A percentile compares a stretch with the other conserved stretches of the same genome.
These are phyloP conservation scores for Mormyrus iriodes DNA, from an alignment of 2,113 vertebrate species.

Conservation along the genomic window DNA sequence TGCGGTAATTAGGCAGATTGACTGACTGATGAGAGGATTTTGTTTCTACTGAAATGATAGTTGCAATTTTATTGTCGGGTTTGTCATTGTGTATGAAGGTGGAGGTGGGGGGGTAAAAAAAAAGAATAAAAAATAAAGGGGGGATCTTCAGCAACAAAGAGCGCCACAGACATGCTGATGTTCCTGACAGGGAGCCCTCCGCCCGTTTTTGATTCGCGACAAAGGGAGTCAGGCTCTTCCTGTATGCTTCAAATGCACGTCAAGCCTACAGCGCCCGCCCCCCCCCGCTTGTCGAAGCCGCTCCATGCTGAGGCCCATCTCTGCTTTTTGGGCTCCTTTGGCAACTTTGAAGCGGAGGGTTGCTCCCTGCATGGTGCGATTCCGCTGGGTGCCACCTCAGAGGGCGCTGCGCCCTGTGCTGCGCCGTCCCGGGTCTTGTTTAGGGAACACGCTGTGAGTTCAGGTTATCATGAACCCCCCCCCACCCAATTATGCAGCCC, in stretches of 20 bases:
- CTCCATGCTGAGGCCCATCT: not conserved
- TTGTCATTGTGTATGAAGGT: not conserved
- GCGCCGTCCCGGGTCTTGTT: not conserved
- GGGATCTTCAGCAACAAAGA: not conserved
- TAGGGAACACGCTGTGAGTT: not conserved
- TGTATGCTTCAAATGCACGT: not conserved
- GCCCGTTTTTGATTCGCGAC: not conserved
- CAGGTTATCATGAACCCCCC: not conserved
- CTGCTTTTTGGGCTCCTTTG: not conserved
- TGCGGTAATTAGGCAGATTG: constrained; percentile 1
- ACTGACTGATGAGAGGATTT: not conserved
- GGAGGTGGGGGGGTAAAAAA: not conserved
- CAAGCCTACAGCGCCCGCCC: not conserved
- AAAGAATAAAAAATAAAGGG: not conserved
- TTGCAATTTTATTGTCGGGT: not conserved
- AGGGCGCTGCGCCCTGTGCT: not conserved
- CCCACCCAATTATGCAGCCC: not conserved
- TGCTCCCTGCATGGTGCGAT: not conserved
- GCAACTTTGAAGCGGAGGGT: not conserved
- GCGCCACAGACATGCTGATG: not conserved
- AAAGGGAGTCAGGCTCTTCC: not conserved
- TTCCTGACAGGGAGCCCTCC: not conserved
- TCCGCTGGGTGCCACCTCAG: not conserved
- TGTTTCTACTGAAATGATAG: not conserved
- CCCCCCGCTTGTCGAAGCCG: not conserved